Percentiles rank a stretch among this genome's conserved stretches.
Evolutionary conservation across 2,888 invertebrate genomes (phyloP).

Genomic region (Chaetoderma sp.): DNA sequence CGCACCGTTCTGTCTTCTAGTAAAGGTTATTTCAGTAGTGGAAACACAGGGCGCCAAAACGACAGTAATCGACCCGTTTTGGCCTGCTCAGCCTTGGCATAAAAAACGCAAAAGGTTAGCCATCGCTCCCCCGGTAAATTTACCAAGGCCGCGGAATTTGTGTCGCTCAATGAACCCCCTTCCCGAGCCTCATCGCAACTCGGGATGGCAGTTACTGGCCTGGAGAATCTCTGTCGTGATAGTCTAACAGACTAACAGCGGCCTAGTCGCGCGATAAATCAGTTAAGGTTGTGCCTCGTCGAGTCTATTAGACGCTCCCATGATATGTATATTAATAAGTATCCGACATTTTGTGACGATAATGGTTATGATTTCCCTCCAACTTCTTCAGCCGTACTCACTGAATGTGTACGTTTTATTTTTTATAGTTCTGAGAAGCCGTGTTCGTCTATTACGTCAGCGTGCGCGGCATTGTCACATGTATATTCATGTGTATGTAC

Average conservation of each 20-base stretch:
- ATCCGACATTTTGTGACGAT: neutral
- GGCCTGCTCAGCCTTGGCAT: conserved; percentile 22
- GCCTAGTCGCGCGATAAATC: neutral
- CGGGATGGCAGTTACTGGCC: conserved; percentile 4
- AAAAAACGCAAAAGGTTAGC: neutral
- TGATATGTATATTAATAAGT: neutral
- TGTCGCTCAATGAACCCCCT: neutral
- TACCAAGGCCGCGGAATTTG: neutral
- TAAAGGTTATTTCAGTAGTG: conserved; percentile 15
- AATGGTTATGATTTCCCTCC: neutral
- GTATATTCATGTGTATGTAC: neutral
- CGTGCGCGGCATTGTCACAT: neutral
- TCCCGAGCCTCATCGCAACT: neutral
- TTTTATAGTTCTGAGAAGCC: neutral
- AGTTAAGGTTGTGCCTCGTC: neutral
- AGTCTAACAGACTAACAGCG: neutral
- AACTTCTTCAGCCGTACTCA: neutral
- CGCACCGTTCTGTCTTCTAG: conserved; percentile 20
- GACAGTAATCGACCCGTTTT: conserved; percentile 17
- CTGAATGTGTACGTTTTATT: neutral
- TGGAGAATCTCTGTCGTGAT: neutral
- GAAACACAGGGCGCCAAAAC: conserved; percentile 3
- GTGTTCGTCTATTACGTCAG: neutral
- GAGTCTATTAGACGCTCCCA: neutral
- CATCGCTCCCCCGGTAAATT: neutral